Evolutionary conservation across 2,113 vertebrate species (phyloP).

Genomic region (Chunga burmeisteri): DNA sequence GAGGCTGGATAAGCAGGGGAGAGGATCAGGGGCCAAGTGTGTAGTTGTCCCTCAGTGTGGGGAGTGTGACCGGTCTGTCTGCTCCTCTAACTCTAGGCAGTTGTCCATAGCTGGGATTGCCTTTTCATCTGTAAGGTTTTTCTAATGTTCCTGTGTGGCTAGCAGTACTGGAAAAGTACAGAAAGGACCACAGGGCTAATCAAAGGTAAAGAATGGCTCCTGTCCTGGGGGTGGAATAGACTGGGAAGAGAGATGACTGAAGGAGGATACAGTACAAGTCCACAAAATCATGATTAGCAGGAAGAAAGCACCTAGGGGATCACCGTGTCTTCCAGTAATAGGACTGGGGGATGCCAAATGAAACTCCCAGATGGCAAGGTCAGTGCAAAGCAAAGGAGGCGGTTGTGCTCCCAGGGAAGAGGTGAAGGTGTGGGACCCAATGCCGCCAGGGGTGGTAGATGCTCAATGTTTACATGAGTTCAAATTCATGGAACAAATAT

Average conservation of each 20-base stretch:
- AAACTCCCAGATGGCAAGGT: constrained; percentile 27
- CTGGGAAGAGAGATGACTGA: background rate
- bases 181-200: background rate
- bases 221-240: background rate
- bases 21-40: background rate
- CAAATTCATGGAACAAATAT: constrained; percentile 24
- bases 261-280: background rate
- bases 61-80: background rate
- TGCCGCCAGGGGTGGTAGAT: background rate
- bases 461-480: constrained; percentile 1
- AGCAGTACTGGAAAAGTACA: background rate
- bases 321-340: constrained; percentile 23
- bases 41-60: background rate
- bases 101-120: background rate
- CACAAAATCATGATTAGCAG: background rate
- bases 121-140: background rate
- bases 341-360: background rate
- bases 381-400: background rate
- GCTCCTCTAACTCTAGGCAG: background rate
- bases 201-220: background rate
- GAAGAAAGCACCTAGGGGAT: background rate
- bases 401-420: constrained; percentile 3
- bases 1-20: background rate
- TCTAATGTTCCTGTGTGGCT: background rate
- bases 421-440: background rate